Base-by-base conservation (phyloP, 2,888 invertebrate genomes). In the Tetragnatha montana region DNA sequence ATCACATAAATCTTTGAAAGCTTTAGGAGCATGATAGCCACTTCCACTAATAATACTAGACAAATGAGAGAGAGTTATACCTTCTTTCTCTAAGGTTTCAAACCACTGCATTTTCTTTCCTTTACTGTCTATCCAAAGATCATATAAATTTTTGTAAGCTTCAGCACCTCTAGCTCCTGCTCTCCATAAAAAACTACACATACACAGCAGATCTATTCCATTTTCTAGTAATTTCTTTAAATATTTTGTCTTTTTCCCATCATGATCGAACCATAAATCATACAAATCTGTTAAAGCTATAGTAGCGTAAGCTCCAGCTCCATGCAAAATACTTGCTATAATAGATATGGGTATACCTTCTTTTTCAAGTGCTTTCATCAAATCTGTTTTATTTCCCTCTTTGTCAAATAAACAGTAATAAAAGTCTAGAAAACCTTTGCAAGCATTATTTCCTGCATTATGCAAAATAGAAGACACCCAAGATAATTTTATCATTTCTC, bases 1-100 rank as follows among this genome's bases (percentile, higher is more conserved):
- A 35, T 35, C 35, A 35, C 4, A 35, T 35, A 35, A 35, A 35
- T 35, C 35, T 86, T 86, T 86, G 78, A 86, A 86, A 60, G 86
- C 86, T 86, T 19, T 79, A 71, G 78, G 17, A 81, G 87, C 87
- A 68, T 81, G 81, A 87, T 50, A 8, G 73, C 87, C 75, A 35
- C 81, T 73, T 71, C 81, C 69, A 87, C 51, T 70, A 19, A 87
- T 81, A 81, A 87, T 87, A 87, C 81, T 87, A 80, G 87, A 80
- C 73, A 80, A 80, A n/a, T 68, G 50, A 6, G 10, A 14, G 22
- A 76, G 0, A 21, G n/a, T 35, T 74, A 69, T 49, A 22, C 35
- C 51, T 19, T 87, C 73, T 21, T 22, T 8, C 22, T 69, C 22
- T 35, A 35, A 35, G 35, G 35, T 35, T 81, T 81, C 69, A 49